Conservation (phyloP, 1,140 invertebrate genomes). For the Chrysomallon squamiferum region DNA sequence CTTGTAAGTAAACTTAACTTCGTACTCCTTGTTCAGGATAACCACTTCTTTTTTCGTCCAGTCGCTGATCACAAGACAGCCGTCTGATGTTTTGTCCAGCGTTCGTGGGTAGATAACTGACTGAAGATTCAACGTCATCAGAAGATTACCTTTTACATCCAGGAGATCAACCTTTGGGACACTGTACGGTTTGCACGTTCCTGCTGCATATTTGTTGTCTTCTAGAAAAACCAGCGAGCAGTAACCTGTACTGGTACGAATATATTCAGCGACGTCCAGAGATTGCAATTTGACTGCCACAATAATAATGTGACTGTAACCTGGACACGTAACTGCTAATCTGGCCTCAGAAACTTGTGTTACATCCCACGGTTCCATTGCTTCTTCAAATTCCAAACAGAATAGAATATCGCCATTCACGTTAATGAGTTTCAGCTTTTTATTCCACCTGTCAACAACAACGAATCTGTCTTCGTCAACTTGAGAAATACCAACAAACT, state of each 20-base stretch:
- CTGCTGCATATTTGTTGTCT: not conserved
- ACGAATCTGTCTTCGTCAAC: not conserved
- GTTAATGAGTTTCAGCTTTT: not conserved
- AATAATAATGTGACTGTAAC: not conserved
- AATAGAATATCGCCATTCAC: not conserved
- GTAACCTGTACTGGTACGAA: not conserved
- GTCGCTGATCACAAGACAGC: not conserved
- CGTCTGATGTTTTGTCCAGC: not conserved
- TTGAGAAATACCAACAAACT: not conserved
- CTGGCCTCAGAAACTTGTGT: not conserved
- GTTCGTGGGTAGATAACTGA: slow-evolving; percentile 2
- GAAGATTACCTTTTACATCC: not conserved
- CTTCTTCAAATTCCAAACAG: not conserved
- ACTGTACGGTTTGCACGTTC: not conserved
- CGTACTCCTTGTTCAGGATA: not conserved
- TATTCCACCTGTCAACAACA: not conserved
- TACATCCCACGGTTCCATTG: not conserved
- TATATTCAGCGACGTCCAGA: not conserved
- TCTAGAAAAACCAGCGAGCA: not conserved
- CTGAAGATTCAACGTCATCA: not conserved
- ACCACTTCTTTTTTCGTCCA: not conserved
- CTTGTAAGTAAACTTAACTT: not conserved
- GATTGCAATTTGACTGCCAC: not conserved
- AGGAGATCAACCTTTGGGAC: not conserved
- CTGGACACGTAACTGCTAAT: not conserved